Conservation (phyloP, 2,113 vertebrate species). For the Felis chaus region DNA sequence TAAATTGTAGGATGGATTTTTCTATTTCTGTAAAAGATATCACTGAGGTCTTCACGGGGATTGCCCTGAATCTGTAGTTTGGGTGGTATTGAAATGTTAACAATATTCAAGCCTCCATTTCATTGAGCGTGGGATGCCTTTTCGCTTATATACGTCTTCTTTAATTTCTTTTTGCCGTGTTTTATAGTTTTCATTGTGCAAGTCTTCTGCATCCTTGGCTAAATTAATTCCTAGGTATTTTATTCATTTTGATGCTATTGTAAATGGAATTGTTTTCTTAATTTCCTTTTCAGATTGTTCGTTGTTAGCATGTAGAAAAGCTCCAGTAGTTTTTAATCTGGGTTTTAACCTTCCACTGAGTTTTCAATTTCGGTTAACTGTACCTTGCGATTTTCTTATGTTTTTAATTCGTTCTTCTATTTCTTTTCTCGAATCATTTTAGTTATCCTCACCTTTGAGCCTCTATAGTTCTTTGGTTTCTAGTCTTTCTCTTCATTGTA, state of each 20-base stretch:
- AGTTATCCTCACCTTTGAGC: neutral
- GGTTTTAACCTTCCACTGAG: neutral
- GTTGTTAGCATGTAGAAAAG: neutral
- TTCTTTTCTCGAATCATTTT: neutral
- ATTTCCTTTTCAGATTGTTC: neutral
- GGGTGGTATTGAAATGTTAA: neutral
- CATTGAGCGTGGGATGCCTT: neutral
- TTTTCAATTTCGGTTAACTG: neutral
- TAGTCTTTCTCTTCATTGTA: neutral
- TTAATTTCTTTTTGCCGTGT: neutral
- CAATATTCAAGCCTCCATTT: neutral
- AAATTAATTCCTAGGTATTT: neutral
- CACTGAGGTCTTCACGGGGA: neutral
- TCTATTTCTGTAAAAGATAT: neutral
- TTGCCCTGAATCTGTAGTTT: neutral
- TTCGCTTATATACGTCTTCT: neutral
- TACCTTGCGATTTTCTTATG: neutral
- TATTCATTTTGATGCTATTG: neutral
- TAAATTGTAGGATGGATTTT: neutral
- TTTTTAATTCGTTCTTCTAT: neutral
- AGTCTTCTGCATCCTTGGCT: neutral
- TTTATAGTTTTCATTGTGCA: neutral
- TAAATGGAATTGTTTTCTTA: neutral
- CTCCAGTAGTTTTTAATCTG: neutral
- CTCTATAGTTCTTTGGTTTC: neutral